Conservation (phyloP, 30 jellyfish, hydroid and myxozoan species). For the Rhopilema esculentum region DNA sequence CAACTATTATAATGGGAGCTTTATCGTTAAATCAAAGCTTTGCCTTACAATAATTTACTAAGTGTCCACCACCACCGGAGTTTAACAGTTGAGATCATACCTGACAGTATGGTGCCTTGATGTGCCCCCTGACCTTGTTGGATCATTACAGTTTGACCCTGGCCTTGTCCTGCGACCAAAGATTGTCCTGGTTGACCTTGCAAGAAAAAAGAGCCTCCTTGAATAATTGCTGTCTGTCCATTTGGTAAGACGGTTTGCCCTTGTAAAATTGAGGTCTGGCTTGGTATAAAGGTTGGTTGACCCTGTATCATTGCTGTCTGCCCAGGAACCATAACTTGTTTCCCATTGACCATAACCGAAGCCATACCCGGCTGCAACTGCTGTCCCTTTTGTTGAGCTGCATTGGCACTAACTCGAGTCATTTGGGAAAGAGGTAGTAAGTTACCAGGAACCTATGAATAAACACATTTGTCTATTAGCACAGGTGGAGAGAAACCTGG, state of each 20-base stretch:
- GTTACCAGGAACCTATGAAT: constrained; percentile 96
- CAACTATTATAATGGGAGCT: too few relatives aligned
- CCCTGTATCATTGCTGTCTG: constrained; percentile 97
- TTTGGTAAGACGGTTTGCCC: constrained; percentile 94
- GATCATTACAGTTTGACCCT: constrained; percentile 97
- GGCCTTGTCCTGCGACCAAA: constrained; percentile 89
- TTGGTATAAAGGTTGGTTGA: constrained; percentile 96
- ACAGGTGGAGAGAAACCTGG: not conserved
- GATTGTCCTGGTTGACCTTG: constrained; percentile 99
- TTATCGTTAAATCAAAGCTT: too few relatives aligned
- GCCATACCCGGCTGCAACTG: constrained; percentile 92
- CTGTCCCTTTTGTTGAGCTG: constrained; percentile 85
- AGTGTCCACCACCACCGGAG: too few relatives aligned
- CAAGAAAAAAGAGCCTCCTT: constrained; percentile 93
- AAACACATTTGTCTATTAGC: too few relatives aligned
- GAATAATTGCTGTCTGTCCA: constrained; percentile 96
- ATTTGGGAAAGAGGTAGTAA: constrained; percentile 92
- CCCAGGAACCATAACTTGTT: constrained; percentile 98
- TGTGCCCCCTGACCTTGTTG: constrained; percentile 83
- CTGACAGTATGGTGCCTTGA: constrained; percentile 61
- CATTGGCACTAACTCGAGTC: constrained; percentile 89
- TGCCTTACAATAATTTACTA: too few relatives aligned
- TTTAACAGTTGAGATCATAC: too few relatives aligned
- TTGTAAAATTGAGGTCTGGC: constrained; percentile 90
- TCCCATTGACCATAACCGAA: constrained; percentile 97